Percentiles rank a stretch among this genome's conserved stretches.
These are phyloP conservation scores for Drosophila takahashii DNA, from an alignment of 1,140 invertebrate species.

Conservation along the genomic window DNA sequence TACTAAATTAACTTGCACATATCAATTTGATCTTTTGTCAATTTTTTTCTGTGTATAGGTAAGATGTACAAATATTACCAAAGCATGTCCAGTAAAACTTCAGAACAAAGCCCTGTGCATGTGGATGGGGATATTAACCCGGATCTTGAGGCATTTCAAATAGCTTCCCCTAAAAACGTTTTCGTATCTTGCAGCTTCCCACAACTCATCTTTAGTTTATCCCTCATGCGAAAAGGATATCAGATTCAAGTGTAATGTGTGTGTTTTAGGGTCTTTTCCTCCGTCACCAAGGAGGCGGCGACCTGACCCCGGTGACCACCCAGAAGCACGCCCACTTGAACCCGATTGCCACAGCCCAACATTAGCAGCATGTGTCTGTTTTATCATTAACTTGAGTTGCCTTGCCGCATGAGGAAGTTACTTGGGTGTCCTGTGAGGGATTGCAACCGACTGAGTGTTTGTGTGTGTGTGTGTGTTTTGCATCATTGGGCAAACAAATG, in stretches of 20 bases:
- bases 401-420: slow-evolving; percentile 56
- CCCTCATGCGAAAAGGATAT: slow-evolving; percentile 12
- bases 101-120: not conserved
- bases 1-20: too few relatives aligned
- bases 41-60: too few relatives aligned
- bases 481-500: slow-evolving; percentile 69
- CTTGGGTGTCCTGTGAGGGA: slow-evolving; percentile 18
- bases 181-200: not conserved
- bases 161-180: slow-evolving; percentile 3
- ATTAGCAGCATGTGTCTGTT: slow-evolving; percentile 25
- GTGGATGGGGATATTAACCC: slow-evolving; percentile 21
- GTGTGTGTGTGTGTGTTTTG: slow-evolving; percentile 12
- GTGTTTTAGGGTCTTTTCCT: slow-evolving; percentile 18
- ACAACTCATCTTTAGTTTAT: slow-evolving; percentile 24
- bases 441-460: not conserved
- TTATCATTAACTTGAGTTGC: slow-evolving; percentile 68
- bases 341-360: slow-evolving; percentile 12
- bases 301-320: slow-evolving; percentile 32
- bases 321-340: slow-evolving; percentile 38
- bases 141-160: slow-evolving; percentile 20
- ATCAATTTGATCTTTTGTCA: too few relatives aligned
- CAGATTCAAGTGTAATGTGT: slow-evolving; percentile 26
- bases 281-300: not conserved
- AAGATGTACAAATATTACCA: too few relatives aligned
- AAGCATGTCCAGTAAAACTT: not conserved